phyloP scores from a whole-genome alignment of 2,113 vertebrate genomes.

The Coregonus clupeaformis region DNA sequence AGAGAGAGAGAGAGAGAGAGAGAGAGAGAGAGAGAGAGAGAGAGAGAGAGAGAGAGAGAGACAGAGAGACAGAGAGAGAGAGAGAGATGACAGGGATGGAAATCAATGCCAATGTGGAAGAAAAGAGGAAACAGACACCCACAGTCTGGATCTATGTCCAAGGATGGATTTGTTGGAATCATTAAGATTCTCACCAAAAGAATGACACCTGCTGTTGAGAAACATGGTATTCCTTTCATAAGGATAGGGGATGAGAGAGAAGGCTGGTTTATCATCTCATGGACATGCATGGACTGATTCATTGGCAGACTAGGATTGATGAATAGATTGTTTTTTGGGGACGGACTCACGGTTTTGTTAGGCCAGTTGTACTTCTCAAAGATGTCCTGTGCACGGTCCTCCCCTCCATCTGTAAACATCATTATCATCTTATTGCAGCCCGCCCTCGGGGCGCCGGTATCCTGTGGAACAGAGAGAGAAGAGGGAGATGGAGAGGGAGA shows the following conservation, averaged over 20 bases:
- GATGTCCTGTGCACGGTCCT: constrained; percentile 95
- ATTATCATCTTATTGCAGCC: constrained; percentile 99
- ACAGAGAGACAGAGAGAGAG: too few species aligned
- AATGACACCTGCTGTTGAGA: constrained; percentile 5
- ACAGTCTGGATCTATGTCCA: constrained; percentile 20
- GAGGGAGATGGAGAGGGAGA: constrained; percentile 1
- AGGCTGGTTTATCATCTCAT: constrained; percentile 6
- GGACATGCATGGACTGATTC: constrained; percentile 18
- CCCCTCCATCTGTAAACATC: constrained; percentile 98
- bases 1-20: background rate
- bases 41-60: constrained; percentile 8
- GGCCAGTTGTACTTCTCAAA: constrained; percentile 99
- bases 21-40: constrained; percentile 20
- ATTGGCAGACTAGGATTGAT: constrained; percentile 15
- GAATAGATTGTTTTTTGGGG: constrained; percentile 1
- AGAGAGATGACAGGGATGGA: background rate
- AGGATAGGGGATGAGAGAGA: constrained; percentile 25
- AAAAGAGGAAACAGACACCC: constrained; percentile 7
- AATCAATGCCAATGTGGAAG: background rate
- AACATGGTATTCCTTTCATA: background rate
- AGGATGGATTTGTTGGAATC: constrained; percentile 46
- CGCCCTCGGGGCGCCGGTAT: constrained; percentile 91
- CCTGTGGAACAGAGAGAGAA: constrained; percentile 49
- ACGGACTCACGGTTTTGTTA: constrained; percentile 90
- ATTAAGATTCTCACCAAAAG: constrained; percentile 31